Base-by-base conservation (phyloP, 2,888 invertebrate genomes). In the Hermaeophaga mercurialis region DNA sequence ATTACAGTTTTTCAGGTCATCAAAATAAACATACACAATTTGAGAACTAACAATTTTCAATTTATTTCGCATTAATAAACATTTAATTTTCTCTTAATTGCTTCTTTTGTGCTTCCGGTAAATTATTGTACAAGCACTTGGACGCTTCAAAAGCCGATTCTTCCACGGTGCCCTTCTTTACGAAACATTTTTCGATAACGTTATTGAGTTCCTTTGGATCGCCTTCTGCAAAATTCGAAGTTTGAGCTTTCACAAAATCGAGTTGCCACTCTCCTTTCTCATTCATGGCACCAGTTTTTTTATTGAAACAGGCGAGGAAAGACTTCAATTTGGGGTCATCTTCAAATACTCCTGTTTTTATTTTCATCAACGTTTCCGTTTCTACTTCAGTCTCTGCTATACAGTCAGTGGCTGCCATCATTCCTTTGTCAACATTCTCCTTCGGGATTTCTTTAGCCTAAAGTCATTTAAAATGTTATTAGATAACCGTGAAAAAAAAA, bases 341-440 rank as follows among this genome's bases (percentile, higher is more conserved):
- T 11, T 38, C 38, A 11, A 38, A 38, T 15, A 38, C n/a, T 38
- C 38, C 38, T 38, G 14, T 6, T 18, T 38, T 38, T 12, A n/a
- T 15, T 38, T 38, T 38, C 11, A 38, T n/a, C n/a, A 38, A 38
- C 14, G 17, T 7, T 15, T 38, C 38, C 7, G 17, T n/a, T 15
- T 38, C 38, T 15, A 38, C 18, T 15, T 15, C 9, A 4, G 38
- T 9, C 6, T 38, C 18, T 17, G 6, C 6, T 38, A 38, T 38
- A 17, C 38, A 38, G 7, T n/a, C n/a, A n/a, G n/a, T n/a, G n/a
- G n/a, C n/a, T n/a, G n/a, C n/a, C n/a, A n/a, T n/a, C n/a, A n/a
- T n/a, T n/a, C n/a, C n/a, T n/a, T n/a, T n/a, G n/a, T n/a, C n/a
- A n/a, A n/a, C n/a, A n/a, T n/a, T n/a, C n/a, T n/a, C n/a, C n/a